Conservation (phyloP, 1,140 invertebrate species). For the Drosophila arawakana region DNA sequence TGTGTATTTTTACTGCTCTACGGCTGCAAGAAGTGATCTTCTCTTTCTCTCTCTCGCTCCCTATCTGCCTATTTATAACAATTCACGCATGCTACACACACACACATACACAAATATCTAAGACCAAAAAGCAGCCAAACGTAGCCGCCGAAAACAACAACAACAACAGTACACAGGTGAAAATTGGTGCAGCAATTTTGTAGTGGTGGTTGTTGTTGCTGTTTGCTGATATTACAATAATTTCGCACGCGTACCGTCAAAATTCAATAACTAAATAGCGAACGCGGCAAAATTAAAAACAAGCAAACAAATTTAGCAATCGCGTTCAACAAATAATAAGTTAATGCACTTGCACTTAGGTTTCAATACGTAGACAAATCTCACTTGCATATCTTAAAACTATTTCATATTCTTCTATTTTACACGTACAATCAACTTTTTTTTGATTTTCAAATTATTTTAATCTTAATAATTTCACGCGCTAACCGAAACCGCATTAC, state of each 20-base stretch:
- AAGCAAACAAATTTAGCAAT: conserved; percentile 19
- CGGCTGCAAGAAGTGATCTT: conserved; percentile 67
- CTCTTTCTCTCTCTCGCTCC: conserved; percentile 32
- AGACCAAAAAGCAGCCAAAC: conserved; percentile 45
- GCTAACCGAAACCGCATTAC: background rate
- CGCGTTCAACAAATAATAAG: background rate
- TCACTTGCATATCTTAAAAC: conserved; percentile 12
- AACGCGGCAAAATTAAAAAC: conserved; percentile 16
- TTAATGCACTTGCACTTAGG: too few relatives aligned
- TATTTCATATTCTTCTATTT: background rate
- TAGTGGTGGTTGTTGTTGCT: conserved; percentile 22
- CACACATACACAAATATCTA: conserved; percentile 29
- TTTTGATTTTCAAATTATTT: conserved; percentile 18
- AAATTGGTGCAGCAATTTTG: conserved; percentile 71
- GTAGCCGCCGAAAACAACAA: conserved; percentile 33
- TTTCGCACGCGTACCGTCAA: conserved; percentile 41
- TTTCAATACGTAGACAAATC: conserved; percentile 1
- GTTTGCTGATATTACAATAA: conserved; percentile 44
- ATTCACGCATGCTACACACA: conserved; percentile 54
- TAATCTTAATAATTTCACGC: conserved; percentile 4
- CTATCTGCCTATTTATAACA: conserved; percentile 71
- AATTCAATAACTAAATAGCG: conserved; percentile 23
- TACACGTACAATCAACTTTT: conserved; percentile 11
- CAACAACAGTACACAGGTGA: conserved; percentile 59
- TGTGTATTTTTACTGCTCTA: conserved; percentile 41